Conservation (phyloP, 2,113 vertebrate species). For the Atractosteus spatula region DNA sequence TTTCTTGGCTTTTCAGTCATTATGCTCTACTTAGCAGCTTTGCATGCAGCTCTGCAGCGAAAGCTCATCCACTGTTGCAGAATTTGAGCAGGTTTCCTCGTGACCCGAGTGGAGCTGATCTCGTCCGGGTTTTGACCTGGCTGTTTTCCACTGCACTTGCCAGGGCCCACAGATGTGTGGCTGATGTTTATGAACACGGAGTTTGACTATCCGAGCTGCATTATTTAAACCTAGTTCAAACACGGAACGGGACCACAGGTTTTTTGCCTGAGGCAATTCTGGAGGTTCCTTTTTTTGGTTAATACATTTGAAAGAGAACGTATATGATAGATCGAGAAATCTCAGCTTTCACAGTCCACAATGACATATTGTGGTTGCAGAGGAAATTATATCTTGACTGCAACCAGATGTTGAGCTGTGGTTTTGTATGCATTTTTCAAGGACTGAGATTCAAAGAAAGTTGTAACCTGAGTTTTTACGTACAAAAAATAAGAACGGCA, state of each 20-base stretch:
- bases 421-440: slow-evolving; percentile 18
- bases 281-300: neutral
- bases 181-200: too few relatives aligned
- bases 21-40: too few relatives aligned
- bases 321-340: neutral
- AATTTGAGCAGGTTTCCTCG: too few relatives aligned
- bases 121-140: too few relatives aligned
- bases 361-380: slow-evolving; percentile 49
- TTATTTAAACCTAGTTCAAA: too few relatives aligned
- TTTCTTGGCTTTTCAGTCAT: too few relatives aligned
- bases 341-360: slow-evolving; percentile 33
- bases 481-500: neutral
- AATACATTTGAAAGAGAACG: neutral
- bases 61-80: too few relatives aligned
- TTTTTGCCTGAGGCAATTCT: too few relatives aligned
- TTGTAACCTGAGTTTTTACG: neutral
- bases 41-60: too few relatives aligned
- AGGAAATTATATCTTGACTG: slow-evolving; percentile 62
- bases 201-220: too few relatives aligned
- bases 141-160: neutral
- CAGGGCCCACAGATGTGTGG: neutral
- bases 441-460: neutral
- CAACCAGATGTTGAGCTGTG: slow-evolving; percentile 63
- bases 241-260: too few relatives aligned
- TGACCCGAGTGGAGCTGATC: too few relatives aligned